phyloP scores from a whole-genome alignment of 2,888 invertebrate species.

The Spilarctia lutea region DNA sequence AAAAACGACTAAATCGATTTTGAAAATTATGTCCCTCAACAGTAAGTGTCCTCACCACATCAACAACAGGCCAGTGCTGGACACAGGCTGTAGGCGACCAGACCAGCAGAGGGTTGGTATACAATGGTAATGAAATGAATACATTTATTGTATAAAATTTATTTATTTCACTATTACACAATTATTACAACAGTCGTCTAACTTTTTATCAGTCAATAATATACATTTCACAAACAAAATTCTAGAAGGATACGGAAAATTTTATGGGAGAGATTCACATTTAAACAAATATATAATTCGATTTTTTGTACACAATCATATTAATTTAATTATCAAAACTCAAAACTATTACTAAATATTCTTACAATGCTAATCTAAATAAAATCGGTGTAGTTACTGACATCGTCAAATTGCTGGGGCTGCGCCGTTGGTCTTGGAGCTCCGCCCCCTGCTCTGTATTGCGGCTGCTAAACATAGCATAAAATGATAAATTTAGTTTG shows the following conservation, averaged over 20 bases:
- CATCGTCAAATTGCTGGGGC: constrained; percentile 80
- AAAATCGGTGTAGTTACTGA: constrained; percentile 74
- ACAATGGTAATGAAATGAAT: background rate
- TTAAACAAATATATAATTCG: background rate
- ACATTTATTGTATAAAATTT: background rate
- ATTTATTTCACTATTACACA: background rate
- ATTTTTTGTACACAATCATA: background rate
- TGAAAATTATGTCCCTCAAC: too few species aligned
- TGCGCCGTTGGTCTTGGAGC: constrained; percentile 69
- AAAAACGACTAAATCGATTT: too few species aligned
- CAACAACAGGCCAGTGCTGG: too few species aligned
- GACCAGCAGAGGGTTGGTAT: too few species aligned
- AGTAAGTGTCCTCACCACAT: too few species aligned
- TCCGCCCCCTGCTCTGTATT: constrained; percentile 85
- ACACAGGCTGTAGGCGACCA: too few species aligned
- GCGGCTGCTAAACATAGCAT: constrained; percentile 86
- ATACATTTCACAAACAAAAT: background rate
- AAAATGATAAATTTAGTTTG: background rate
- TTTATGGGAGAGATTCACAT: background rate
- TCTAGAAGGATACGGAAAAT: constrained; percentile 4
- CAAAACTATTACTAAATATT: background rate
- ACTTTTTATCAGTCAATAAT: constrained; percentile 4
- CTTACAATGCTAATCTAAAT: constrained; percentile 47
- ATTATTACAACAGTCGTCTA: background rate
- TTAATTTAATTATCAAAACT: background rate